Evolutionary conservation across 2,113 vertebrate genomes (phyloP), one percentile per base, ranked within the genome.

Genomic region (Seriola dumerili): DNA sequence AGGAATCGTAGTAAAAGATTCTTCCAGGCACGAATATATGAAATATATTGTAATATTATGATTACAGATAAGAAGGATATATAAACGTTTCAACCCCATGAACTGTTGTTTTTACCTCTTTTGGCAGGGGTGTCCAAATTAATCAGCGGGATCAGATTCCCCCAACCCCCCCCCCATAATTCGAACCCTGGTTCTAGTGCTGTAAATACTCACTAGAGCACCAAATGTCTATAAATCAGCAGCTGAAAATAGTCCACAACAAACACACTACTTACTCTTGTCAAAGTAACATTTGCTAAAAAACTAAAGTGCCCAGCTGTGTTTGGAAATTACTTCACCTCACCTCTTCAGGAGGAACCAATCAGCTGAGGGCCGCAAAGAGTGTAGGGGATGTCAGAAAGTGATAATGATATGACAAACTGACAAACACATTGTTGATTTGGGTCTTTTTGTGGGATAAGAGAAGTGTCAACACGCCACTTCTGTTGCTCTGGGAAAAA

Each of bases 401-500:
- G 50, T 52, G 8, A 52, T 48, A 48, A 48, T 17, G 44, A 46
- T 17, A 13, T n/a, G 21, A 38, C n/a, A 11, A 65, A 67, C 42
- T 32, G 77, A 52, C 17, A 36, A 70, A n/a, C 46, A 38, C 6
- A 4, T 8, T 48, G 65, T 50, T 68, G 44, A 50, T 29, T 48
- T 17, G 34, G 42, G 8, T 34, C 9, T 71, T 38, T 40, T 40
- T 17, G 5, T 42, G 68, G 34, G 34, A 38, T n/a, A 21, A 38
- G 13, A 23, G 12, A 14, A 55, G 1, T 13, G 64, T 73, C 73
- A 69, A 62, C 44, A 57, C 12, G 72, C 72, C 73, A 57, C 67
- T 38, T 59, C 66, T 61, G n/a, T 36, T 74, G 13, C 23, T 4
- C 46, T 52, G 16, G 50, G n/a, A n/a, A n/a, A 52, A n/a, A 17